Evolutionary conservation across 1,140 invertebrate species (phyloP).

Genomic region (Drosophila sturtevanti): DNA sequence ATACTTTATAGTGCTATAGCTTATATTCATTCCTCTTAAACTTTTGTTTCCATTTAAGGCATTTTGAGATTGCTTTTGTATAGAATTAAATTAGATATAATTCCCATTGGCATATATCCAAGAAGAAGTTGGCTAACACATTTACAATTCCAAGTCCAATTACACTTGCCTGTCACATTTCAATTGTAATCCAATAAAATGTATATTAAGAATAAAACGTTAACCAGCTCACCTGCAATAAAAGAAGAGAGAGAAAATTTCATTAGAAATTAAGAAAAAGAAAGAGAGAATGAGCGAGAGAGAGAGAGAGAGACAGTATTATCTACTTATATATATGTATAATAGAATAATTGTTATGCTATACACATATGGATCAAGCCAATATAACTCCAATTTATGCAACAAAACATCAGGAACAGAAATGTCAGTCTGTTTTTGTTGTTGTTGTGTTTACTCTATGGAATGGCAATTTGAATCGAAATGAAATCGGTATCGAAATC

Average conservation of each 20-base stretch:
- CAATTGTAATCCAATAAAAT: background rate
- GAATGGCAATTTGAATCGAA: background rate
- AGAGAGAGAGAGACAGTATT: too few species aligned
- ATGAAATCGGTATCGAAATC: conserved; percentile 47
- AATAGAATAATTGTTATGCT: conserved; percentile 59
- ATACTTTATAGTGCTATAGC: too few species aligned
- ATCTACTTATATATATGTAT: too few species aligned
- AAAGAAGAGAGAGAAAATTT: background rate
- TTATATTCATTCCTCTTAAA: too few species aligned
- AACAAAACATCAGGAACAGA: conserved; percentile 58
- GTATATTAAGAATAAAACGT: background rate
- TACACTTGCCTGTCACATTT: conserved; percentile 2
- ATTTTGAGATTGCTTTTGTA: too few species aligned
- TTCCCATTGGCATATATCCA: background rate
- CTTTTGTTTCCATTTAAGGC: too few species aligned
- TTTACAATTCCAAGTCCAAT: background rate
- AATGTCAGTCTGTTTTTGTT: conserved; percentile 15
- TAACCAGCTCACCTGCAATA: background rate
- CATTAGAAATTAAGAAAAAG: background rate
- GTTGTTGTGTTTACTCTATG: too few species aligned
- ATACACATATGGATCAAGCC: conserved; percentile 34
- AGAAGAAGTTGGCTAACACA: background rate
- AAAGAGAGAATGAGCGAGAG: background rate
- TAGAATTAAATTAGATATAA: too few species aligned
- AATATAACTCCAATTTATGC: conserved; percentile 70